Evolutionary conservation across 2,797 vertebrate species (phyloP).

Genomic region (Sebastes kiyomatsui): DNA sequence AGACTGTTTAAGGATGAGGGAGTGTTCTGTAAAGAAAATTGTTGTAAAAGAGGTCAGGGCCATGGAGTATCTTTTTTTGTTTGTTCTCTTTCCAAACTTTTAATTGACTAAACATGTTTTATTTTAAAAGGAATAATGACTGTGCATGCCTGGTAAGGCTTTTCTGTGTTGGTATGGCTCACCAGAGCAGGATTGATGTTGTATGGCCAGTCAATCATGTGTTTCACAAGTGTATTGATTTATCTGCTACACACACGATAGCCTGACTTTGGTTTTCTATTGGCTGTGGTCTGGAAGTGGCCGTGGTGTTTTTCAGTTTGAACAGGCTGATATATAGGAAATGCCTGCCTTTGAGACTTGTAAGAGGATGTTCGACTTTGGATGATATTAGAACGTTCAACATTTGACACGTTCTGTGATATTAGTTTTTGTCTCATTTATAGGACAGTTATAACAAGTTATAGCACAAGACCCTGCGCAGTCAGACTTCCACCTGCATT

Average conservation of each 20-base stretch:
- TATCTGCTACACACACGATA: not conserved
- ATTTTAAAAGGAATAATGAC: not conserved
- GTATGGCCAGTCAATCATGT: conserved; percentile 18
- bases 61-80: not conserved
- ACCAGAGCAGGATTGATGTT: conserved; percentile 18
- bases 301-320: not conserved
- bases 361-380: not conserved
- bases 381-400: not conserved
- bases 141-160: not conserved
- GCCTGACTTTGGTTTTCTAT: not conserved
- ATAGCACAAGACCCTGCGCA: no score
- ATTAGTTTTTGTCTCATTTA: not conserved
- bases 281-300: not conserved
- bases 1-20: conserved; percentile 3
- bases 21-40: not conserved
- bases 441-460: not conserved
- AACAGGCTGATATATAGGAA: not conserved
- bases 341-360: not conserved
- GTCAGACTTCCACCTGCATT: conserved; percentile 8
- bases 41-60: not conserved
- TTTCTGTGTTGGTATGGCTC: conserved; percentile 1
- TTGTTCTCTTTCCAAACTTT: not conserved
- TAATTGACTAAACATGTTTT: not conserved
- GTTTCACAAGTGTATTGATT: conserved; percentile 36
- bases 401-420: not conserved